These are phyloP conservation scores for Theretra japonica DNA, from an alignment of 2,888 invertebrate species.

Conservation along the genomic window DNA sequence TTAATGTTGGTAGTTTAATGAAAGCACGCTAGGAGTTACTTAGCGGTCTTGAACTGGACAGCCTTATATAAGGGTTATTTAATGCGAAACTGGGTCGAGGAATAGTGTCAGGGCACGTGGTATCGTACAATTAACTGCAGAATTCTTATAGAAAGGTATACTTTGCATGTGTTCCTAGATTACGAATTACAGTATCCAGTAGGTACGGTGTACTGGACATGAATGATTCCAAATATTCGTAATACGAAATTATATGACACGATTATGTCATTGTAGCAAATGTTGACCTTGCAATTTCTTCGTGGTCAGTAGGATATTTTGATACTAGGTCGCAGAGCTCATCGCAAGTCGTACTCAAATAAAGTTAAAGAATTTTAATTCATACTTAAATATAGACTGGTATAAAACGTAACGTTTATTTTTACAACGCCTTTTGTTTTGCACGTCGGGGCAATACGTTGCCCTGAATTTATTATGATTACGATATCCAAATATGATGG, in stretches of 20 bases:
- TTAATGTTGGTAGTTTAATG: constrained; percentile 36
- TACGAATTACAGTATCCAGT: too few relatives aligned
- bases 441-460: constrained; percentile 54
- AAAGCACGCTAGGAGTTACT: constrained; percentile 41
- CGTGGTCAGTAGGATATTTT: background rate
- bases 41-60: constrained; percentile 37
- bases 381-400: constrained; percentile 8
- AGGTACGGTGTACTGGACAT: too few relatives aligned
- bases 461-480: constrained; percentile 66
- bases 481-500: constrained; percentile 53
- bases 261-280: too few relatives aligned
- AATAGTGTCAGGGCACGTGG: constrained; percentile 43
- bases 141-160: constrained; percentile 4
- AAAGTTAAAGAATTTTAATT: constrained; percentile 7
- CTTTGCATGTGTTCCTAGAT: background rate
- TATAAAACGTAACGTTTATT: constrained; percentile 44
- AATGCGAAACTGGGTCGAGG: constrained; percentile 45
- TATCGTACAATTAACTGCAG: constrained; percentile 9
- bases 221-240: too few relatives aligned
- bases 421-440: constrained; percentile 56
- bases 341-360: background rate
- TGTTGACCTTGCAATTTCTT: too few relatives aligned
- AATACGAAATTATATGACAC: too few relatives aligned
- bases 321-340: background rate
- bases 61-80: constrained; percentile 45